Evolutionary conservation across 2,888 invertebrate genomes (phyloP).

Genomic region (Cataglyphis livida): DNA sequence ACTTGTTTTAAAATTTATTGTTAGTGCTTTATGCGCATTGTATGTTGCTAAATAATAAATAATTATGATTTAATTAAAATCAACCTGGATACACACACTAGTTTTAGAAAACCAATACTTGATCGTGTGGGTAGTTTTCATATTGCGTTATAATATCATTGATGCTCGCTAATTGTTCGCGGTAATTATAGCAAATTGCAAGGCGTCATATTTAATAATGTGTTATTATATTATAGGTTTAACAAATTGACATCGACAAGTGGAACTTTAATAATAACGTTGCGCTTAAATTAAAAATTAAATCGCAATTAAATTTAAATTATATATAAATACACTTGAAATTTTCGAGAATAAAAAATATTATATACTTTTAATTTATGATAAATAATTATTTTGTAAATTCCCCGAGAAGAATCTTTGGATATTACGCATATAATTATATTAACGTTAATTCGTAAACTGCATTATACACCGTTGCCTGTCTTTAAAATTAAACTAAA

Average conservation of each 20-base stretch:
- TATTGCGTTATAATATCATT: not conserved
- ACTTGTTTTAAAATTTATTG: conserved; percentile 23
- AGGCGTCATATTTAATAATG: conserved; percentile 33
- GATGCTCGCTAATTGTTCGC: conserved; percentile 5
- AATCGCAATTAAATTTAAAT: no score
- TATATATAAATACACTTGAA: not conserved
- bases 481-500: not conserved
- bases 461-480: no score
- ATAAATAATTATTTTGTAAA: not conserved
- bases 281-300: not conserved
- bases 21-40: not conserved
- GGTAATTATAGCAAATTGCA: conserved; percentile 38
- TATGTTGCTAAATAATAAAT: not conserved
- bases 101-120: conserved; percentile 11
- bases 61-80: conserved; percentile 14
- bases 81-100: not conserved
- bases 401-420: not conserved
- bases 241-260: conserved; percentile 19
- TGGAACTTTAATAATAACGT: conserved; percentile 8
- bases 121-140: conserved; percentile 17
- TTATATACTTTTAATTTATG: not conserved
- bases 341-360: not conserved
- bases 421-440: not conserved
- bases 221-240: conserved; percentile 26
- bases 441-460: conserved; percentile 8